Base-by-base conservation (phyloP, 2,888 invertebrate genomes). In the Synanthedon formicaeformis region DNA sequence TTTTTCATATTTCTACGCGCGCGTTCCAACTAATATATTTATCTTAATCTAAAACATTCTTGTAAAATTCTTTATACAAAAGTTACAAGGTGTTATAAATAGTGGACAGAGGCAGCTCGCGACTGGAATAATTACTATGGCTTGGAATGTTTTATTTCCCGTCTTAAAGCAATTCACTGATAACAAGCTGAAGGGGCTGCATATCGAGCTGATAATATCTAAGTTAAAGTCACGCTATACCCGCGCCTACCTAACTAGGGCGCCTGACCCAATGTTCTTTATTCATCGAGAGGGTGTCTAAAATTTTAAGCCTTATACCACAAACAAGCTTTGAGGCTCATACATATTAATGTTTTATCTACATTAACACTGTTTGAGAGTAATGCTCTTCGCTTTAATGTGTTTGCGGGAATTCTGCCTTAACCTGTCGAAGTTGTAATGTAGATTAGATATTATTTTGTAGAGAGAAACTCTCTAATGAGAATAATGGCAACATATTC, bases 291-390 rank as follows among this genome's bases (percentile, higher is more conserved):
- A 67, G 69, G 66, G 63, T 68, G 67, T 67, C 71, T 72, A 73
- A 70, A 79, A 83, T 82, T 82, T 81, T 78, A 78, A 79, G 73
- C 53, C 71, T 66, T 65, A 70, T 63, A 60, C 78, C 74, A 66
- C 79, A 81, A 81, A 81, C 83, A 83, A 77, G 77, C 66, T 63
- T 61, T 68, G 64, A 59, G 61, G 57, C 73, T 84, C 82, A 84
- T 85, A 79, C 85, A 85, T 84, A 83, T 84, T 84, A 78, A 85
- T 85, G 78, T 72, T 75, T 78, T 79, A 78, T 81, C 75, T 77
- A 78, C 82, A 77, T 79, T 78, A 73, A 73, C 70, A 68, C 71
- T 55, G 67, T 68, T 59, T 62, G 66, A 65, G 71, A 75, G 70
- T 67, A 67, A 71, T 71, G 71, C 68, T 65, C 58, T 57, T 56